Evolutionary conservation across 1,140 invertebrate genomes (phyloP), one percentile per base, ranked within the genome.

Genomic region (Ceratina calcarata): DNA sequence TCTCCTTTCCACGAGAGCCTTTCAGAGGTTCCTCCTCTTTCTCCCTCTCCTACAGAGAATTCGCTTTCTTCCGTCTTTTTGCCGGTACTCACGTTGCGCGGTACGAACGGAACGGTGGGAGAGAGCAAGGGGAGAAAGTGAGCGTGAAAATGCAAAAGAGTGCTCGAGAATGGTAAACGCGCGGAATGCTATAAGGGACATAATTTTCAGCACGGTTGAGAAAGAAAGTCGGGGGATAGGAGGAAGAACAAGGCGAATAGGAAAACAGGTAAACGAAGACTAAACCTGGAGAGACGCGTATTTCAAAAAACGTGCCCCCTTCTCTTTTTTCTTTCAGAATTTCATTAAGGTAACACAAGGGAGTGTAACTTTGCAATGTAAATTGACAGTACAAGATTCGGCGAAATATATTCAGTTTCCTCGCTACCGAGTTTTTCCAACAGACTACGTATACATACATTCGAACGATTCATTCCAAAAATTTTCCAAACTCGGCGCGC

Each of bases 111-210:
- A 7, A 45, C 10, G 6, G 18, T 4, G 18, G 18, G 53, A 55
- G 53, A 12, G 37, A 15, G 45, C 16, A 51, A 57, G 51, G 60
- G 7, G 24, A 51, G 57, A 70, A 80, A 83, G 65, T 69, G 61
- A 75, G 67, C 77, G 57, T 58, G 72, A 83, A 78, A 81, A 68
- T 68, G 64, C 55, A 16, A 55, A 66, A 32, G 61, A 58, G 51
- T 55, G 69, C 55, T 78, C 60, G 65, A 70, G 75, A 81, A 62
- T 71, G 69, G 45, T 61, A 81, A 84, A 77, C 32, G 65, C 65
- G 68, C 7, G 13, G 66, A 74, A 85, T 76, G 68, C 64, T 74
- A 69, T 78, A 81, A 72, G 15, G 18, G 60, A 24, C 49, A 70
- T 72, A 71, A 78, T 64, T 71, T 78, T 51, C 68, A 49, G 27